Conservation (phyloP, 1,140 invertebrate species). For the Scaptodrosophila lebanonensis region DNA sequence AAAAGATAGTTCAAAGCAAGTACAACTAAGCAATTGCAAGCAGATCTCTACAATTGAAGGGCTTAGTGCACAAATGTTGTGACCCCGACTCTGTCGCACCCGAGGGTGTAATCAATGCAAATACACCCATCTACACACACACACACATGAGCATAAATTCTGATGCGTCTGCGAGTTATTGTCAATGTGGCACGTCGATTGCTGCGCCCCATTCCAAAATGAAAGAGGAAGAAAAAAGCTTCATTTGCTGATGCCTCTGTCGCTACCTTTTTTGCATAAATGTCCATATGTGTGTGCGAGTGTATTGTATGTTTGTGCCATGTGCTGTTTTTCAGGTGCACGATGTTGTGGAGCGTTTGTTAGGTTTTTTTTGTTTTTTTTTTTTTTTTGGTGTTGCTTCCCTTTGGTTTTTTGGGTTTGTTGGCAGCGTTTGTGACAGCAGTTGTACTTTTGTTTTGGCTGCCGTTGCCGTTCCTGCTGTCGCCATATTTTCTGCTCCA, state of each 20-base stretch:
- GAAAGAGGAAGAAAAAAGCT: too few species aligned
- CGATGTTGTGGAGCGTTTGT: constrained; percentile 21
- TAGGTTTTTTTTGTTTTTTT: constrained; percentile 26
- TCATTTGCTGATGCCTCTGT: constrained; percentile 20
- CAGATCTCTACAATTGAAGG: too few species aligned
- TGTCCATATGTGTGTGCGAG: constrained; percentile 32
- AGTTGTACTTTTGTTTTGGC: constrained; percentile 25
- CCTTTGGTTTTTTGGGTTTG: constrained; percentile 34
- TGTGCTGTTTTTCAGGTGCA: neutral
- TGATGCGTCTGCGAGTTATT: constrained; percentile 60
- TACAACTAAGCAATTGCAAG: too few species aligned
- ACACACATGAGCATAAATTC: constrained; percentile 13
- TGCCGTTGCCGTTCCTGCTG: constrained; percentile 18
- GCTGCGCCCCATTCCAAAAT: constrained; percentile 22
- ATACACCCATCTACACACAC: constrained; percentile 17
- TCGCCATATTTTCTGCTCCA: constrained; percentile 30
- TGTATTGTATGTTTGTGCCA: constrained; percentile 18
- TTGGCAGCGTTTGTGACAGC: constrained; percentile 62
- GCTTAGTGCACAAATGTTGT: too few species aligned
- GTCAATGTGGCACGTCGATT: constrained; percentile 70
- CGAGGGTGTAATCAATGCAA: constrained; percentile 9
- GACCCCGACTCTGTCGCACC: too few species aligned
- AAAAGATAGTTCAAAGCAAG: too few species aligned
- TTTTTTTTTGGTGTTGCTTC: constrained; percentile 4
- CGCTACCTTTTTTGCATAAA: constrained; percentile 72